Base-by-base conservation (phyloP, 1,140 invertebrate genomes). In the Listronotus bonariensis region DNA sequence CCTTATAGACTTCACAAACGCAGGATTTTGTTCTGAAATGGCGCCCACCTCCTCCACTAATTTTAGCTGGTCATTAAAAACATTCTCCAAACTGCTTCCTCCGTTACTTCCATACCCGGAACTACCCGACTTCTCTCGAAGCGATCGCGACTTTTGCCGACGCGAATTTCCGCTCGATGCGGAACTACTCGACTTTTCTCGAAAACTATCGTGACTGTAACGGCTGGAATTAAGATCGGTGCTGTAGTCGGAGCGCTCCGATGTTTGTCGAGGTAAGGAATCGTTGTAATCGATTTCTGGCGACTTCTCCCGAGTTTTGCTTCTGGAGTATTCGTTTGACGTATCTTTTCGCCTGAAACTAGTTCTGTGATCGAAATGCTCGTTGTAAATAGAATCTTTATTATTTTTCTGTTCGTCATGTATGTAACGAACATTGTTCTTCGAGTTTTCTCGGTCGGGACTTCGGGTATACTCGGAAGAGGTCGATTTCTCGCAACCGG, bases 41-140 rank as follows among this genome's bases (percentile, higher is more conserved):
- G 56, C 65, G 26, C 65, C 69, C 3, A 64, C 55, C 31, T 74
- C 74, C n/a, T 74, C 70, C 1, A 72, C 68, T 0, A 73, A 48
- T 64, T 69, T 72, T 2, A 70, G 54, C 3, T 62, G 55, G 10
- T 73, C 74, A 0, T 55, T 40, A 46, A 71, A 74, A 7, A 68
- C 31, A 32, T 57, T 57, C 31, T 78, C 76, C 7, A 61, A 42
- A 56, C 57, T 67, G 60, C 67, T 76, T 15, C 65, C 68, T 8
- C 45, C 53, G 51, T 72, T 65, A 56, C 74, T 77, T 40, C 72
- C 74, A 56, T 78, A 78, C 1, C 76, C 77, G 17, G 77, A 78
- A 49, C 76, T 77, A 6, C 36, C 63, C 12, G 74, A 75, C 71
- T 72, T 77, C 12, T 68, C 68, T 15, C 55, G 63, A 43, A 52